Base-by-base conservation (phyloP, 2,888 invertebrate species). In the Adelphocoris suturalis region DNA sequence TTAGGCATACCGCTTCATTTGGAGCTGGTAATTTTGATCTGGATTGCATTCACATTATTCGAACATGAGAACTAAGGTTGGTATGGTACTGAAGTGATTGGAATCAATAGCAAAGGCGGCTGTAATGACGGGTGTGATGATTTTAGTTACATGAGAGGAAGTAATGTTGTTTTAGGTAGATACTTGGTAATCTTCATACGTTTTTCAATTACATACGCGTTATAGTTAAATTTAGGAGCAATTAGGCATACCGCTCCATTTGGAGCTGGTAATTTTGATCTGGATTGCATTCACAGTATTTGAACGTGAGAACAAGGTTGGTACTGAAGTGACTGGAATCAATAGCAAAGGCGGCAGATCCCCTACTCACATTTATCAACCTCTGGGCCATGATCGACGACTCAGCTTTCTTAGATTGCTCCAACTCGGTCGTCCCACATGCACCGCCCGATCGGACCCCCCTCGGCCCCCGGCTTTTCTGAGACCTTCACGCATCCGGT, bases 401-500 rank as follows among this genome's bases (percentile, higher is more conserved):
- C 68, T 23, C 68, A 23, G 68, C 68, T 23, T 23, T 68, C 19
- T 23, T 23, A 23, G 68, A 23, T 82, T 52, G 82, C 82, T 82
- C 82, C 52, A 52, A 23, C 23, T 19, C 47, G 5, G 19, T 48
- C 47, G n/a, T 82, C 82, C 48, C 48, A 47, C 82, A 47, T 48
- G 48, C 23, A 48, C 14, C 78, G 52, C 5, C 78, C 9, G 47
- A 5, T 28, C 37, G 23, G 14, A n/a, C 46, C 37, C 37, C 78
- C 46, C 46, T 19, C 19, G 47, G 52, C 19, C 82, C 57, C 46
- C 84, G n/a, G 28, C 57, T 23, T 55, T 76, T 78, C 19, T 19
- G 75, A 48, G 86, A 78, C 88, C 78, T 78, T 88, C 88, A 88
- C 88, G 88, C 88, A 88, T 88, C 88, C 78, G 52, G 78, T 78